Evolutionary conservation across 2,888 invertebrate genomes (phyloP).

Genomic region (Oscheius sp.): DNA sequence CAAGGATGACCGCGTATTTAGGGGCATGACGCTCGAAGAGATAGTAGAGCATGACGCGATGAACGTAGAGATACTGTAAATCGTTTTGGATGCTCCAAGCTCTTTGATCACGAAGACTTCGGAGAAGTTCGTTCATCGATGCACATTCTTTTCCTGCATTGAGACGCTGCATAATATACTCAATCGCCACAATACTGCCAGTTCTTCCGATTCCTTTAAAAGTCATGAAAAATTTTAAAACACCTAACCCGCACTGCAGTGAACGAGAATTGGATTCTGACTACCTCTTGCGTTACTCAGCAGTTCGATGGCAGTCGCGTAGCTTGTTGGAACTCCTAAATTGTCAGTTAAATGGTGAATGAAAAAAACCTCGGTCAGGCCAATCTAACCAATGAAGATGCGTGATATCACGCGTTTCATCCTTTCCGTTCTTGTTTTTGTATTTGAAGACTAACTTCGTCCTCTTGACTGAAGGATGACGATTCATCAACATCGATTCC

Average conservation of each 20-base stretch:
- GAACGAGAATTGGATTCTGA: slow-evolving; percentile 53
- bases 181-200: slow-evolving; percentile 57
- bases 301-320: slow-evolving; percentile 41
- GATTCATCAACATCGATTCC: neutral
- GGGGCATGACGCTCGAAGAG: slow-evolving; percentile 53
- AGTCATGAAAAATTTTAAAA: neutral
- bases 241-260: slow-evolving; percentile 52
- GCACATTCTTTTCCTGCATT: slow-evolving; percentile 38
- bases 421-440: neutral
- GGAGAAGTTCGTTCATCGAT: slow-evolving; percentile 52
- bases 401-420: neutral
- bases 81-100: slow-evolving; percentile 59
- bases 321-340: slow-evolving; percentile 47
- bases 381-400: slow-evolving; percentile 11
- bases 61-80: slow-evolving; percentile 58
- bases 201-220: slow-evolving; percentile 49
- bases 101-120: slow-evolving; percentile 47
- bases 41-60: slow-evolving; percentile 57
- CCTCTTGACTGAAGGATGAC: slow-evolving; percentile 31
- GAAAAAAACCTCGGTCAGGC: neutral
- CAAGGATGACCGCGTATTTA: slow-evolving; percentile 16
- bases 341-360: slow-evolving; percentile 64
- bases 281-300: slow-evolving; percentile 52
- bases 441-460: slow-evolving; percentile 33
- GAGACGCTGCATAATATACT: slow-evolving; percentile 48